Evolutionary conservation across 2,797 vertebrate genomes (phyloP).

Genomic region (Gymnodraco acuticeps): DNA sequence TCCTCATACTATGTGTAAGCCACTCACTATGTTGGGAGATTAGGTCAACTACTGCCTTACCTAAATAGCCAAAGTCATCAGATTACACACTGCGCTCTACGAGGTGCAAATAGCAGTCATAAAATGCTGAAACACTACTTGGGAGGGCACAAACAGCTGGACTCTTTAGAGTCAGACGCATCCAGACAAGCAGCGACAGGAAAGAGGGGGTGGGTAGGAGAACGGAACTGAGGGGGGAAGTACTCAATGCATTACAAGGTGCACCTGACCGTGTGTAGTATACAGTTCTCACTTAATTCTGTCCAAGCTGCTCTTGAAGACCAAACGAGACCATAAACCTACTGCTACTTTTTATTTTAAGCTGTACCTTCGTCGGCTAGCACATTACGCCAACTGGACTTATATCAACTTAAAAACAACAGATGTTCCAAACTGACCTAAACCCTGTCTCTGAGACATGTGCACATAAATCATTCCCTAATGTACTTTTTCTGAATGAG

Average conservation of each 20-base stretch:
- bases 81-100: conserved; percentile 81
- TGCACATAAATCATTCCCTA: conserved; percentile 7
- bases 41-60: conserved; percentile 71
- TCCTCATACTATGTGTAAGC: conserved; percentile 25
- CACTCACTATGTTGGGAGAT: conserved; percentile 65
- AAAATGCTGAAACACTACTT: conserved; percentile 85
- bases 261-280: conserved; percentile 70
- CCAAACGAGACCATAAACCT: not conserved
- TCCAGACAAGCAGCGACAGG: conserved; percentile 81
- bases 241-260: conserved; percentile 65
- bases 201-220: conserved; percentile 53
- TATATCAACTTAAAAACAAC: conserved; percentile 27
- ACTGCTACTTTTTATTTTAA: conserved; percentile 23
- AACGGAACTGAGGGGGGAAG: conserved; percentile 70
- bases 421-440: conserved; percentile 26
- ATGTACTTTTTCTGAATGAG: conserved; percentile 15
- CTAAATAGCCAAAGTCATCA: conserved; percentile 82
- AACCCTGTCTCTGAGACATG: conserved; percentile 10
- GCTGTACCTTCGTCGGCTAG: conserved; percentile 29
- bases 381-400: conserved; percentile 43
- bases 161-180: conserved; percentile 79
- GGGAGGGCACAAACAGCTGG: conserved; percentile 86
- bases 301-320: conserved; percentile 10
- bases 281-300: conserved; percentile 16
- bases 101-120: conserved; percentile 86